A percentile compares a stretch with the other conserved stretches of the same genome.
Conservation (phyloP, 2,888 invertebrate genomes). For the Mamestra brassicae region DNA sequence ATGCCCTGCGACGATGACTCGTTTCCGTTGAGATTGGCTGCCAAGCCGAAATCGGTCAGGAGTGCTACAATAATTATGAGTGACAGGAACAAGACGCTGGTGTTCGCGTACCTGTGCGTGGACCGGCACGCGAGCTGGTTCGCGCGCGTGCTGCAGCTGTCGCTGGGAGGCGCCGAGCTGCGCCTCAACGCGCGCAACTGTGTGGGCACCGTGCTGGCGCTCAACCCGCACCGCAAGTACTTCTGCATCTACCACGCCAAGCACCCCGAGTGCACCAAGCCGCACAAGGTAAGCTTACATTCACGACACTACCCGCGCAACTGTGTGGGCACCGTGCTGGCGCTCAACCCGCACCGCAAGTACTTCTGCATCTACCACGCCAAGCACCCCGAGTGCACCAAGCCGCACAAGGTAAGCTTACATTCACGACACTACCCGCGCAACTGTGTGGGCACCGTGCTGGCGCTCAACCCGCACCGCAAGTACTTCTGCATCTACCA, state of each 20-base stretch:
- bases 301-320: constrained; percentile 99
- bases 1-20: too few species aligned
- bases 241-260: constrained; percentile 99
- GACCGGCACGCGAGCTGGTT: constrained; percentile 99
- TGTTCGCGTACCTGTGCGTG: constrained; percentile 98
- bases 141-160: constrained; percentile 96
- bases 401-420: constrained; percentile 94
- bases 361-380: constrained; percentile 99
- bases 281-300: constrained; percentile 94
- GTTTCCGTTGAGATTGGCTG: too few species aligned
- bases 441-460: constrained; percentile 99
- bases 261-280: constrained; percentile 95
- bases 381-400: constrained; percentile 96
- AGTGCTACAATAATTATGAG: too few species aligned
- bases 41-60: too few species aligned
- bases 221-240: constrained; percentile 99
- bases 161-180: constrained; percentile 95
- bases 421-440: too few species aligned
- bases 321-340: constrained; percentile 98
- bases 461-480: constrained; percentile 98
- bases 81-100: constrained; percentile 97
- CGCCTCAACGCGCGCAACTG: constrained; percentile 99
- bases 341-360: constrained; percentile 98
- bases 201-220: constrained; percentile 98
- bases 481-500: constrained; percentile 99